These are phyloP conservation scores for Gila robusta DNA, from an alignment of 2,797 vertebrate species.

Conservation along the genomic window DNA sequence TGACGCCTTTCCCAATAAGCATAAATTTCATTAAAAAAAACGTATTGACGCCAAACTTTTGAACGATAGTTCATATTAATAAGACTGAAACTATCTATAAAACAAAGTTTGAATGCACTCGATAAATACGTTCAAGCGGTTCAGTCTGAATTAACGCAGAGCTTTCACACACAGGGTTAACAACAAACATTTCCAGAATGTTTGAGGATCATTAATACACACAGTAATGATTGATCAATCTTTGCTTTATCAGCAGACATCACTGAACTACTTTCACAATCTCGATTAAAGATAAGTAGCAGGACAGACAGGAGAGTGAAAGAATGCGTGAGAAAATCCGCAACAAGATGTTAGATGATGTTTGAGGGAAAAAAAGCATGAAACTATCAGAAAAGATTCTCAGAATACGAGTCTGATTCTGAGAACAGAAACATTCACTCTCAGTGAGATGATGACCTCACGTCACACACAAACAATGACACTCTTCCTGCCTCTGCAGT, in stretches of 20 bases:
- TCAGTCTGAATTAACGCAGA: neutral
- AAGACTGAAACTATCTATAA: neutral
- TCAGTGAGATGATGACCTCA: slow-evolving; percentile 34
- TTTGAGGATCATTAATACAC: slow-evolving; percentile 4
- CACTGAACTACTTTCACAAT: slow-evolving; percentile 26
- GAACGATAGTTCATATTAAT: neutral
- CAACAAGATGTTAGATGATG: neutral
- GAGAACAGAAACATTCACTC: slow-evolving; percentile 18
- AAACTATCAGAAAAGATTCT: slow-evolving; percentile 3
- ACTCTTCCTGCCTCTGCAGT: slow-evolving; percentile 83
- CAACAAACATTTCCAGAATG: neutral
- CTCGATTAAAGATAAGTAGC: slow-evolving; percentile 26
- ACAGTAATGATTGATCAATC: neutral
- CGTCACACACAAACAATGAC: slow-evolving; percentile 59
- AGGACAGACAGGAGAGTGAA: neutral
- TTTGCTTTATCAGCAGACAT: slow-evolving; percentile 20
- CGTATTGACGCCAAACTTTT: neutral
- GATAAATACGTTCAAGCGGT: neutral
- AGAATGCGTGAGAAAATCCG: slow-evolving; percentile 9
- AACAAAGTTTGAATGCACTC: neutral
- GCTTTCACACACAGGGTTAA: neutral
- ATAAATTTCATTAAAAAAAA: neutral
- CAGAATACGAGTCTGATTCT: neutral
- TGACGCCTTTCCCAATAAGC: neutral
- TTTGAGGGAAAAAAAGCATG: neutral